Evolutionary conservation across 2,113 vertebrate genomes (phyloP), one percentile per base, ranked within the genome.

Genomic region (Dasypus novemcinctus): DNA sequence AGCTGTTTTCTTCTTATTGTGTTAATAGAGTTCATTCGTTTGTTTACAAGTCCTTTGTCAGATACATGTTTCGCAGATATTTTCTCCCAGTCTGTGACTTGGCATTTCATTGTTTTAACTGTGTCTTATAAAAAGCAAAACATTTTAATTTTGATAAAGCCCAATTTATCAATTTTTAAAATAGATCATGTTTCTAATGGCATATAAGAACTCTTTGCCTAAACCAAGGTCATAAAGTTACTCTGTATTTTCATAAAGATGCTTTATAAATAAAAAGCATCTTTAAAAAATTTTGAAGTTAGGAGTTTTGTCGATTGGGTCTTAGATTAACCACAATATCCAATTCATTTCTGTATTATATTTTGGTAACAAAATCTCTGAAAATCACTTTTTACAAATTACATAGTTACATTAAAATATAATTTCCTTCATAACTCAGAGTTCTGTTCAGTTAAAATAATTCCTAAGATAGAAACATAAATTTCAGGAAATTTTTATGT

Each of bases 331-430:
- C 54, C 52, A 63, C 2, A 38, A 11, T 2, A 54, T 75, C 29
- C 9, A 72, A 27, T 92, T 75, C 88, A 57, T 85, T 84, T 87
- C 54, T 66, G 6, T 69, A 18, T 87, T 54, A n/a, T n/a, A 82
- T 71, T 90, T 97, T 87, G 43, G 43, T 43, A 38, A 90, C n/a
- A 95, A 92, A 87, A 76, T 49, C 25, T 76, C 10, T 87, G 38
- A 76, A 46, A 91, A 46, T 74, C 33, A 80, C 14, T 43, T 59
- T 86, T 86, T 90, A 81, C 8, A 90, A 78, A 86, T 82, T 63
- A 79, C 4, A 25, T 43, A 74, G 8, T 83, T 78, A 57, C 27
- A 93, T 79, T 54, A 14, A 29, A 36, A 86, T 79, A 61, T 36
- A 17, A 20, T 63, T 49, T 82, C 7, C 5, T 23, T 88, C 92